These are phyloP conservation scores for Vidua macroura DNA, from an alignment of 2,113 vertebrate genomes.

Conservation along the genomic window DNA sequence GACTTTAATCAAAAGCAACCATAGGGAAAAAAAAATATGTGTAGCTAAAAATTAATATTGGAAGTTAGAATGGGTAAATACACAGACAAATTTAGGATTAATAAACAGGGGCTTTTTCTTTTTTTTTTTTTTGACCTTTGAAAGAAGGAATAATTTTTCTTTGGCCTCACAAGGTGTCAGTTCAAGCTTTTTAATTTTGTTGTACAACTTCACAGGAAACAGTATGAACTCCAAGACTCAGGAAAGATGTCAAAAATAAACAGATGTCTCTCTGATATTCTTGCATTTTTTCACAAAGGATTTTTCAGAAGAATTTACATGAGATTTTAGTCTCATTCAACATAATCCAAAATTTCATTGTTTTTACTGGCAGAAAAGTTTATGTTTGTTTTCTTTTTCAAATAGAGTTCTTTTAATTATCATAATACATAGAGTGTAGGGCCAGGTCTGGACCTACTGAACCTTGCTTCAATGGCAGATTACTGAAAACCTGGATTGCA, in stretches of 20 bases:
- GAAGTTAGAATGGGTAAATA: not conserved
- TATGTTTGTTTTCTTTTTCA: not conserved
- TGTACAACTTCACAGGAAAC: not conserved
- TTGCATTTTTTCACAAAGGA: accelerated
- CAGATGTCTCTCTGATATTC: not conserved
- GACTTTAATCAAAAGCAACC: not conserved
- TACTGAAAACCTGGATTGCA: not conserved
- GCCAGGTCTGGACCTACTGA: not conserved
- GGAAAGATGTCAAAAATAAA: not conserved
- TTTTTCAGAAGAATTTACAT: not conserved
- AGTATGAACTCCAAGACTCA: not conserved
- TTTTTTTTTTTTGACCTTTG: accelerated
- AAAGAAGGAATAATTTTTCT: not conserved
- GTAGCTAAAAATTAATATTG: not conserved
- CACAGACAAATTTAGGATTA: not conserved
- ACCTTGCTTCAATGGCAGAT: not conserved
- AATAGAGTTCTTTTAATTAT: not conserved
- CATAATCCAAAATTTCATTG: not conserved
- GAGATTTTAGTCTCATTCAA: not conserved
- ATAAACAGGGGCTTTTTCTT: not conserved
- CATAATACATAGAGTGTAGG: not conserved
- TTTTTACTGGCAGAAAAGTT: not conserved
- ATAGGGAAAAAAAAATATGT: too few relatives aligned
- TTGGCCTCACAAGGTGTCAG: not conserved
- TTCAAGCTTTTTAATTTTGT: not conserved